Conservation (phyloP, 2,888 invertebrate species). For the Tetranychus truncatus region DNA sequence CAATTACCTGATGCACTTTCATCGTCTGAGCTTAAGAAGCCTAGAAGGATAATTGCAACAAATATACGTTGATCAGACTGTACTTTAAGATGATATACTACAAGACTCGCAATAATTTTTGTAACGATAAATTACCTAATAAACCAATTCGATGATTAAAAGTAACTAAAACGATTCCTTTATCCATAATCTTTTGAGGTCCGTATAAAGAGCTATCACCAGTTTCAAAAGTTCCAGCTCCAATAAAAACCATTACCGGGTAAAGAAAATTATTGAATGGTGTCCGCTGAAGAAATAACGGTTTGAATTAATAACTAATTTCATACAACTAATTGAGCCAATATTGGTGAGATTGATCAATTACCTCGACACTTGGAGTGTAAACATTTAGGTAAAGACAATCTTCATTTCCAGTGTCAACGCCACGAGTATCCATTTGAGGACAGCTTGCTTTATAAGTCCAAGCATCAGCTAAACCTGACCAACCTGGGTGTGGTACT, state of each 20-base stretch:
- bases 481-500: slow-evolving; percentile 44
- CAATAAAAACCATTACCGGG: slow-evolving; percentile 38
- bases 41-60: slow-evolving; percentile 29
- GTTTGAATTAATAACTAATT: not conserved
- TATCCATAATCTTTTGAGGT: slow-evolving; percentile 37
- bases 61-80: not conserved
- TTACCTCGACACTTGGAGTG: slow-evolving; percentile 34
- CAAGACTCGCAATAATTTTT: not conserved
- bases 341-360: not conserved
- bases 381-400: slow-evolving; percentile 62
- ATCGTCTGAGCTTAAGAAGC: slow-evolving; percentile 38
- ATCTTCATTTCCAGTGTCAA: slow-evolving; percentile 48
- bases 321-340: not conserved
- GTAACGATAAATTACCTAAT: slow-evolving; percentile 32
- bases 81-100: not conserved
- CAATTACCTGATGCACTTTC: slow-evolving; percentile 38
- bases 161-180: slow-evolving; percentile 39
- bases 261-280: not conserved
- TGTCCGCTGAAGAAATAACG: not conserved
- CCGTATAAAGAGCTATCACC: slow-evolving; percentile 37
- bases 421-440: slow-evolving; percentile 46
- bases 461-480: slow-evolving; percentile 43
- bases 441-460: slow-evolving; percentile 50
- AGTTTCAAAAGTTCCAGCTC: slow-evolving; percentile 38
- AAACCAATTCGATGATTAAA: slow-evolving; percentile 40